Evolutionary conservation across 2,113 vertebrate genomes (phyloP).

Genomic region (Salvelinus fontinalis): DNA sequence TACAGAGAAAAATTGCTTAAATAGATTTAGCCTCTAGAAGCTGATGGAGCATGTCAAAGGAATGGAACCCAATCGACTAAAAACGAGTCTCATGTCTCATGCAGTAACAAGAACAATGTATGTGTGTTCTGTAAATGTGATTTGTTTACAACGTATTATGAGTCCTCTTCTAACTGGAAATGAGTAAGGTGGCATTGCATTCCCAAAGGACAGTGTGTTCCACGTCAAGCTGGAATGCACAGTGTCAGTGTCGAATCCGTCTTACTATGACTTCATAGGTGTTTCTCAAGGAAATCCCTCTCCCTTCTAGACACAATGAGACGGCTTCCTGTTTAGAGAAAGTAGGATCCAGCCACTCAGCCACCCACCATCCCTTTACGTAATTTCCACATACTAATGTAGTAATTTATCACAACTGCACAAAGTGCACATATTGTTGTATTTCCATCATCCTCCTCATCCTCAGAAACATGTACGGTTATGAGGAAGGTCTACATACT

Average conservation of each 20-base stretch:
- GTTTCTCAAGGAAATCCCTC: slow-evolving; percentile 77
- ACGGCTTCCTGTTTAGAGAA: slow-evolving; percentile 76
- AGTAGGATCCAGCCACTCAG: slow-evolving; percentile 25
- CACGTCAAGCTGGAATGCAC: slow-evolving; percentile 39
- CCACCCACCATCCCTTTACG: slow-evolving; percentile 24
- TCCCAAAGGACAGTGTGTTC: slow-evolving; percentile 33
- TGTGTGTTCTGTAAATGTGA: not conserved
- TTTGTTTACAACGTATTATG: not conserved
- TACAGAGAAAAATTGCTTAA: not conserved
- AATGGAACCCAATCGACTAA: not conserved
- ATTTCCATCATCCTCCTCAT: not conserved
- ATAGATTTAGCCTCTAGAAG: not conserved
- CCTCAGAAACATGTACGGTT: not conserved
- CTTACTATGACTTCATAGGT: slow-evolving; percentile 69
- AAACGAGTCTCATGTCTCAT: not conserved
- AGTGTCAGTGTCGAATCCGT: slow-evolving; percentile 33
- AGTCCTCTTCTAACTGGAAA: slow-evolving; percentile 10
- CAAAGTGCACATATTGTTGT: not conserved
- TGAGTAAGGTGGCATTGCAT: slow-evolving; percentile 33
- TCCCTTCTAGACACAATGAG: slow-evolving; percentile 76
- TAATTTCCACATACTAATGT: slow-evolving; percentile 34
- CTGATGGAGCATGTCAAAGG: not conserved
- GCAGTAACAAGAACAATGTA: not conserved
- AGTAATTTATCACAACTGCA: not conserved
- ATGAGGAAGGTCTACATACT: not conserved